A percentile compares a stretch with the other conserved stretches of the same genome.
Conservation (phyloP, 2,113 vertebrate species). For the Pogona vitticeps region DNA sequence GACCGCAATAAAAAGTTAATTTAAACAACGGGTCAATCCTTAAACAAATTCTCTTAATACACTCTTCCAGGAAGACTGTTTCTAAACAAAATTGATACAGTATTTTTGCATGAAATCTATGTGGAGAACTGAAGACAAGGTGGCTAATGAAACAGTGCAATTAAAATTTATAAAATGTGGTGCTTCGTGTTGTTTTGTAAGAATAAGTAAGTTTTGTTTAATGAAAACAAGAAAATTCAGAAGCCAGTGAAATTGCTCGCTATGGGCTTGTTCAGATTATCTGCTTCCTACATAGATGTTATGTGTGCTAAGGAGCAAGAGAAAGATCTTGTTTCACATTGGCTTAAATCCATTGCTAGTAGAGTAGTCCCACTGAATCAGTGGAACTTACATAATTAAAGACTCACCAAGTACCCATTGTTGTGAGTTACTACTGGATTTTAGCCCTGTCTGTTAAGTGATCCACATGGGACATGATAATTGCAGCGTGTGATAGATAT, state of each 20-base stretch:
- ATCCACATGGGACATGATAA: background rate
- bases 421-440: too few relatives aligned
- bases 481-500: background rate
- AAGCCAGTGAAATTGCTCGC: background rate
- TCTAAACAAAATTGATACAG: background rate
- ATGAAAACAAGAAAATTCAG: background rate
- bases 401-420: too few relatives aligned
- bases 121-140: background rate
- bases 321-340: too few relatives aligned
- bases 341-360: too few relatives aligned
- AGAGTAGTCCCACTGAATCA: too few relatives aligned
- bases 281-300: too few relatives aligned
- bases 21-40: background rate
- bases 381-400: too few relatives aligned
- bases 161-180: background rate
- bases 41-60: background rate
- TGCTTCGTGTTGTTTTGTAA: background rate
- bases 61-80: background rate
- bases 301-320: background rate
- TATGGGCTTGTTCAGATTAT: too few relatives aligned
- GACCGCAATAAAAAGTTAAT: background rate
- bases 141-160: background rate
- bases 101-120: background rate
- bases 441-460: background rate
- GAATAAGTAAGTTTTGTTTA: background rate